A percentile compares a stretch with the other conserved stretches of the same genome.
phyloP scores from a whole-genome alignment of 1,140 invertebrate genomes.

The Scaptomyza pallida region DNA sequence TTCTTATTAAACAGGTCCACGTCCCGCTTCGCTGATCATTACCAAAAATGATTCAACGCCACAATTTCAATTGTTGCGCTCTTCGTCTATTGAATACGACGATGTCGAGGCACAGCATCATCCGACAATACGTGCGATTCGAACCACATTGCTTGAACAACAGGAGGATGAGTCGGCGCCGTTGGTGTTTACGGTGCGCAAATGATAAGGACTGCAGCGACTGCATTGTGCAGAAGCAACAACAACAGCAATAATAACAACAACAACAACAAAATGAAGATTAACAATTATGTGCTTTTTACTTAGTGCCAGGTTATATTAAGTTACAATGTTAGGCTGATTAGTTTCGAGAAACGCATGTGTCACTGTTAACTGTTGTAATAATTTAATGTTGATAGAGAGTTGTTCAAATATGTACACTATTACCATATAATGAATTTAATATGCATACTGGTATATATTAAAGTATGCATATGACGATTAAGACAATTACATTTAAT shows the following conservation, averaged over 20 bases:
- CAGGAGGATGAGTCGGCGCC: conserved; percentile 83
- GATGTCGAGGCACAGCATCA: conserved; percentile 77
- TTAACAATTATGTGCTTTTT: conserved; percentile 56
- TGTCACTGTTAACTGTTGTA: conserved; percentile 34
- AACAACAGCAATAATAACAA: conserved; percentile 9
- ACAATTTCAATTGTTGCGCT: conserved; percentile 79
- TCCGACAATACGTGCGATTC: conserved; percentile 52
- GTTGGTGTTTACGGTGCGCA: conserved; percentile 81
- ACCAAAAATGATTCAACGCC: conserved; percentile 71
- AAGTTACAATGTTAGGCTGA: conserved; percentile 43
- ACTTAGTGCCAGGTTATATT: conserved; percentile 57
- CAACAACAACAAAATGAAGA: conserved; percentile 7
- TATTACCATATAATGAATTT: conserved; percentile 43
- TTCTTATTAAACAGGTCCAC: conserved; percentile 47
- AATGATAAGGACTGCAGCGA: conserved; percentile 63
- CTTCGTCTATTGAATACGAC: conserved; percentile 82
- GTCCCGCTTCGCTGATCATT: conserved; percentile 80
- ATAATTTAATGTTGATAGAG: conserved; percentile 34
- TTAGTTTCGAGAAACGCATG: conserved; percentile 27
- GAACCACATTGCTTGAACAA: conserved; percentile 67
- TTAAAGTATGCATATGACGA: conserved; percentile 36
- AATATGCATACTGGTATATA: conserved; percentile 36
- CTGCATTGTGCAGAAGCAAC: not conserved
- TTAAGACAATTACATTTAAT: conserved; percentile 53
- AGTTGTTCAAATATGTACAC: conserved; percentile 38